Percentiles rank a stretch among this genome's conserved stretches.
phyloP scores from a whole-genome alignment of 2,113 vertebrate genomes.

The Triplophysa siluroides region DNA sequence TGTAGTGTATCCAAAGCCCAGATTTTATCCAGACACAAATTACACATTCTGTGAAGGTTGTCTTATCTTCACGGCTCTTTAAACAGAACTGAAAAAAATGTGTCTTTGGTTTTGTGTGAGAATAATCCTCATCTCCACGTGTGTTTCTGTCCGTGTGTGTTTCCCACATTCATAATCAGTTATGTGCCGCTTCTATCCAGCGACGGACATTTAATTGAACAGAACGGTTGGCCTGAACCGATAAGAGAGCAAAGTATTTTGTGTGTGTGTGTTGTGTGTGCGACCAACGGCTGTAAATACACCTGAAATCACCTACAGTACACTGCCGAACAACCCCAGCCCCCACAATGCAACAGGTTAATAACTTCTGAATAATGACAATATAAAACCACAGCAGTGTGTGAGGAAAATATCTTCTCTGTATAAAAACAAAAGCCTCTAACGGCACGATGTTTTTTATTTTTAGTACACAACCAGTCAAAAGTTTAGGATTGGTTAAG shows the following conservation, averaged over 20 bases:
- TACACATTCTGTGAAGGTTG: background rate
- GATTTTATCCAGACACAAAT: background rate
- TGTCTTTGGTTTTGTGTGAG: background rate
- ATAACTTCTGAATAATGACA: no score
- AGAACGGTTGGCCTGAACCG: background rate
- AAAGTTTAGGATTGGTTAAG: no score
- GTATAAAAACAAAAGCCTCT: no score
- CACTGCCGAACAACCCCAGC: no score
- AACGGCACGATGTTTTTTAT: no score
- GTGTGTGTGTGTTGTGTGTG: background rate
- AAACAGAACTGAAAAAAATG: background rate
- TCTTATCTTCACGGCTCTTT: background rate
- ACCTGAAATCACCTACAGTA: no score
- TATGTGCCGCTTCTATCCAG: background rate
- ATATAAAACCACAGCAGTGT: no score
- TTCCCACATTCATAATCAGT: slow-evolving; percentile 16
- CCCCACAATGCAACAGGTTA: no score
- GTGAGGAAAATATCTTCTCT: no score
- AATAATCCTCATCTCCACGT: background rate
- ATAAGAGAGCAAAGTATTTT: slow-evolving; percentile 7
- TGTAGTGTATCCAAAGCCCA: no score
- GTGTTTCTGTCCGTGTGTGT: background rate
- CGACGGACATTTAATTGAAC: slow-evolving; percentile 32
- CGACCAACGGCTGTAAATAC: no score
- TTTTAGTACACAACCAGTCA: no score